phyloP scores from a whole-genome alignment of 2,113 vertebrate genomes.

The Sinocyclocheilus anophthalmus region DNA sequence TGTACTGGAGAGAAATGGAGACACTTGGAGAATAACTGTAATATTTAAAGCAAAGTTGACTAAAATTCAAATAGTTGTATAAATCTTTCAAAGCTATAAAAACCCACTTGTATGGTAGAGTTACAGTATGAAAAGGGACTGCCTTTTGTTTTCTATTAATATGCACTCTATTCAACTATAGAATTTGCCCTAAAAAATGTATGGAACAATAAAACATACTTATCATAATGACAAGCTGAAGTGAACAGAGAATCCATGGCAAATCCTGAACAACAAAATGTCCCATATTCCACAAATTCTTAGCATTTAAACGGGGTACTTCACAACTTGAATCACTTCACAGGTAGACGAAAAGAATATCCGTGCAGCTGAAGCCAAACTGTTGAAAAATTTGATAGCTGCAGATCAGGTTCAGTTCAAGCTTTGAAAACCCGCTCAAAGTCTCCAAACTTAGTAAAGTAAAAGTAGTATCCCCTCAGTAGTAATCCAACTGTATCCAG shows the following conservation, averaged over 20 bases:
- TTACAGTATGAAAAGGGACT: not conserved
- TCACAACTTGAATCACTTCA: slow-evolving; percentile 60
- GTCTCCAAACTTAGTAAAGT: slow-evolving; percentile 10
- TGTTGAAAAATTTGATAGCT: not conserved
- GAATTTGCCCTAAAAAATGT: slow-evolving; percentile 5
- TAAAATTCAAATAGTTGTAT: not conserved
- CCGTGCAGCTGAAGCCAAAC: slow-evolving; percentile 42
- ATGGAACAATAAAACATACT: slow-evolving; percentile 71
- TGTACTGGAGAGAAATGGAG: not conserved
- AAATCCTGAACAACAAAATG: slow-evolving; percentile 70
- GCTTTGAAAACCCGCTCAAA: slow-evolving; percentile 13
- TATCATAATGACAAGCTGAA: slow-evolving; percentile 70
- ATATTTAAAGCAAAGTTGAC: not conserved
- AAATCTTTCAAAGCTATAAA: not conserved
- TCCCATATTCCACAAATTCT: slow-evolving; percentile 77
- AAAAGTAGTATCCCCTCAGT: not conserved
- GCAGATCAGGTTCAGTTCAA: not conserved
- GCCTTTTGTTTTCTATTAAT: not conserved
- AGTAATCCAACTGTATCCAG: slow-evolving; percentile 46
- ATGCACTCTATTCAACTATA: slow-evolving; percentile 35
- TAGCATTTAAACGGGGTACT: slow-evolving; percentile 65
- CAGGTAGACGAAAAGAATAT: slow-evolving; percentile 50
- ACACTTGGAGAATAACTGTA: not conserved
- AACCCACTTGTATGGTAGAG: not conserved
- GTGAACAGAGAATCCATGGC: slow-evolving; percentile 64